Evolutionary conservation across 2,113 vertebrate species (phyloP).

Genomic region (Perccottus glenii): DNA sequence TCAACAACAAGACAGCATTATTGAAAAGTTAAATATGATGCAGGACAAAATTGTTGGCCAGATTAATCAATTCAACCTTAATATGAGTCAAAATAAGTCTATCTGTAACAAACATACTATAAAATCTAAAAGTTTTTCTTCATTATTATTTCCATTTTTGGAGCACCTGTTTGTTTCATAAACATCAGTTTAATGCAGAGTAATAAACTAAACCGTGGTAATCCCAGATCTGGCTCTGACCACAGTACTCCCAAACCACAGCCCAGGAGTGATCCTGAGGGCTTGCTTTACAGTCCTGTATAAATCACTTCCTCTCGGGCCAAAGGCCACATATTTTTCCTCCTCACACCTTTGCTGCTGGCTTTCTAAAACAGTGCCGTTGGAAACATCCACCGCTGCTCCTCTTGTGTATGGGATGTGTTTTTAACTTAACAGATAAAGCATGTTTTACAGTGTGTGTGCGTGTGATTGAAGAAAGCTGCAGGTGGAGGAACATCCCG

Average conservation of each 20-base stretch:
- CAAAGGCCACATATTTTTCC: slow-evolving; percentile 69
- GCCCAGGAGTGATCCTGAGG: slow-evolving; percentile 47
- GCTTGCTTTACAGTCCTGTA: slow-evolving; percentile 61
- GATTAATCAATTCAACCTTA: too few species aligned
- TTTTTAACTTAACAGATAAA: slow-evolving; percentile 65
- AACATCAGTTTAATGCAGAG: background rate
- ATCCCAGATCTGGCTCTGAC: slow-evolving; percentile 26
- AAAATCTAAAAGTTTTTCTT: too few species aligned
- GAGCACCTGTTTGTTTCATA: too few species aligned
- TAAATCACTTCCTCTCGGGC: slow-evolving; percentile 73
- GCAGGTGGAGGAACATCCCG: slow-evolving; percentile 65
- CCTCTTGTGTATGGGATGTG: slow-evolving; percentile 58
- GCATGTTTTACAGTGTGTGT: slow-evolving; percentile 42
- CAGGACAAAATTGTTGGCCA: too few species aligned
- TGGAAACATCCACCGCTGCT: slow-evolving; percentile 70
- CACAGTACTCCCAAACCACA: slow-evolving; percentile 41
- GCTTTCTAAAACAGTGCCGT: slow-evolving; percentile 61
- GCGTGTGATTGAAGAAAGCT: slow-evolving; percentile 56
- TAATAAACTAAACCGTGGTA: background rate
- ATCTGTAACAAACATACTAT: too few species aligned
- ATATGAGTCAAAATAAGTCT: too few species aligned
- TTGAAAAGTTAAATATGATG: too few species aligned
- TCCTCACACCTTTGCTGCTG: slow-evolving; percentile 66
- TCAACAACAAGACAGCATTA: too few species aligned
- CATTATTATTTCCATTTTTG: too few species aligned